Evolutionary conservation across 1,140 invertebrate genomes (phyloP).

Genomic region (Drosophila rhopaloa): DNA sequence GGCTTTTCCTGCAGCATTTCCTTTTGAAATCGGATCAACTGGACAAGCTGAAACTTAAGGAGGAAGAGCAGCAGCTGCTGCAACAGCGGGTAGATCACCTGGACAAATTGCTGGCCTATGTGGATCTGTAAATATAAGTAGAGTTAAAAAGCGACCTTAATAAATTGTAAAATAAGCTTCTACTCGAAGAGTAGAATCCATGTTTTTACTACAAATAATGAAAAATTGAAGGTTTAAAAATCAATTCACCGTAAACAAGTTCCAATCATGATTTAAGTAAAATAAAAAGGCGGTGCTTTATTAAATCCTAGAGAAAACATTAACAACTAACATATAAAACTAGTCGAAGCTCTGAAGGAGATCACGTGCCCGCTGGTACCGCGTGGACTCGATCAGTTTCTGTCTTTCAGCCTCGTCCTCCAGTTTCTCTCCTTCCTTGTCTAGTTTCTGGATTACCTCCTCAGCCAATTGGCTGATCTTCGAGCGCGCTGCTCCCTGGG

Average conservation of each 20-base stretch:
- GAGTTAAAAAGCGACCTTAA: not conserved
- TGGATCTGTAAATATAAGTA: conserved; percentile 65
- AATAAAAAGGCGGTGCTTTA: conserved; percentile 6
- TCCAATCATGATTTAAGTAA: not conserved
- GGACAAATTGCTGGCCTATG: conserved; percentile 86
- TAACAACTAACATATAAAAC: conserved; percentile 38
- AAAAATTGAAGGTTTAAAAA: no score
- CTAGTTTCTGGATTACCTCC: conserved; percentile 87
- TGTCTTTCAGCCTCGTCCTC: conserved; percentile 69
- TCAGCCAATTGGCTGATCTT: conserved; percentile 87
- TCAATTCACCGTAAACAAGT: no score
- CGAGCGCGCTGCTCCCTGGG: conserved; percentile 88
- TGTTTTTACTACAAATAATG: no score
- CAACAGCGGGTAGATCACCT: conserved; percentile 85
- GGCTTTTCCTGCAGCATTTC: conserved; percentile 91
- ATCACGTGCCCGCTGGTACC: conserved; percentile 86
- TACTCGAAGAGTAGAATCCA: not conserved
- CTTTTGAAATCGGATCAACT: conserved; percentile 86
- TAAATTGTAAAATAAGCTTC: conserved; percentile 6
- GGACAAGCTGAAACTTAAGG: conserved; percentile 84
- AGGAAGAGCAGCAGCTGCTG: conserved; percentile 85
- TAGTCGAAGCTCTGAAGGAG: conserved; percentile 85
- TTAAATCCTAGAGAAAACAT: conserved; percentile 37
- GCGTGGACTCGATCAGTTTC: conserved; percentile 78
- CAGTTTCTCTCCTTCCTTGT: conserved; percentile 85